Percentiles rank a stretch among this genome's conserved stretches.
phyloP scores from a whole-genome alignment of 2,888 invertebrate genomes.

The Rambutsinella grinnellia region DNA sequence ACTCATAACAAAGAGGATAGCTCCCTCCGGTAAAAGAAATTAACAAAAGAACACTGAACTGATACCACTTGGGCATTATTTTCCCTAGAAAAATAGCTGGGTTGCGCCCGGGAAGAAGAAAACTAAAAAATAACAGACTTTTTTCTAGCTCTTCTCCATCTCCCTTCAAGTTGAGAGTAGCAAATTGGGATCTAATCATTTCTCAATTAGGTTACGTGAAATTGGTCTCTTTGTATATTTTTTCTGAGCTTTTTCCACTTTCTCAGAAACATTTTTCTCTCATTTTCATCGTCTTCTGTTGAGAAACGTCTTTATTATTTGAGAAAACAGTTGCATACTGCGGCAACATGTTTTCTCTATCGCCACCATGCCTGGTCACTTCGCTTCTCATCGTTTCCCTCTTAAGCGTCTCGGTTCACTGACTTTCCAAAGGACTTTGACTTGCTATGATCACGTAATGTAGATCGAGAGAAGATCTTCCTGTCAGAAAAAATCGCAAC shows the following conservation, averaged over 20 bases:
- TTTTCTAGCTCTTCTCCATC: neutral
- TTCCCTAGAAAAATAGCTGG: too few species aligned
- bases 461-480: neutral
- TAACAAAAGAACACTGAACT: neutral
- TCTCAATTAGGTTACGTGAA: slow-evolving; percentile 66
- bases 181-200: slow-evolving; percentile 60
- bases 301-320: neutral
- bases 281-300: slow-evolving; percentile 29
- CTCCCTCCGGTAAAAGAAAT: slow-evolving; percentile 10
- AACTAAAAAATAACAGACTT: too few species aligned
- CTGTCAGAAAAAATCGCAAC: neutral
- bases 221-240: slow-evolving; percentile 59
- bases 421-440: neutral
- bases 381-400: neutral
- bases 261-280: slow-evolving; percentile 19
- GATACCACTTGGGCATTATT: too few species aligned
- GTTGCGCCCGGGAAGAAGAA: too few species aligned
- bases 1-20: slow-evolving; percentile 21
- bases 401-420: neutral
- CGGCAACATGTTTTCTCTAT: neutral
- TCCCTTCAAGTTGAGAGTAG: slow-evolving; percentile 11
- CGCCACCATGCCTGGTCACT: neutral
- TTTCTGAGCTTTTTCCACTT: slow-evolving; percentile 25
- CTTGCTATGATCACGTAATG: neutral
- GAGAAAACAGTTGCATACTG: slow-evolving; percentile 10